Conservation (phyloP, 2,113 vertebrate species). For the Leucopsar rothschildi region DNA sequence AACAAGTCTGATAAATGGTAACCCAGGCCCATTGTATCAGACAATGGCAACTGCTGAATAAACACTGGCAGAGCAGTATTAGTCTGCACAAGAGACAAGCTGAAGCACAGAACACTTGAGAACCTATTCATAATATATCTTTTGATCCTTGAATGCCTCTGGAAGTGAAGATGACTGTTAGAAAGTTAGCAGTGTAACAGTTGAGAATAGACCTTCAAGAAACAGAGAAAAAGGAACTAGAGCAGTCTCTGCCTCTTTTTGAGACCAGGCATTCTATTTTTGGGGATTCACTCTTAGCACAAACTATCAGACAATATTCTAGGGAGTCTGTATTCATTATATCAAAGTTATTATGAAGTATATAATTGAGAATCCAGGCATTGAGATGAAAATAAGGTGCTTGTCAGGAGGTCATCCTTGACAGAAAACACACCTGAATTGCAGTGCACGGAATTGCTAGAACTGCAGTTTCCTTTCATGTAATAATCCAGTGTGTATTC, state of each 20-base stretch:
- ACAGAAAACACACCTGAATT: background rate
- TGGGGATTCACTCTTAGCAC: background rate
- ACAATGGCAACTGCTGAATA: conserved; percentile 49
- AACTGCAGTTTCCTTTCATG: conserved; percentile 4
- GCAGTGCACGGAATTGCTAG: background rate
- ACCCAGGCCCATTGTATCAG: conserved; percentile 23
- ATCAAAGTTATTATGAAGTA: background rate
- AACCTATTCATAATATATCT: background rate
- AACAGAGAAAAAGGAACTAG: background rate
- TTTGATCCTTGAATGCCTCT: background rate
- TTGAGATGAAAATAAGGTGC: background rate
- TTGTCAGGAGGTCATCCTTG: background rate
- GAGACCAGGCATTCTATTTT: background rate
- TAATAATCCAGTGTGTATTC: background rate
- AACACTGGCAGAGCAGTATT: conserved; percentile 13
- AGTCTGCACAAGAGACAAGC: background rate
- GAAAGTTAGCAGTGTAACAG: background rate
- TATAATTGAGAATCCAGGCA: background rate
- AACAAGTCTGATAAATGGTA: conserved; percentile 55
- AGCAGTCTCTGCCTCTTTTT: background rate
- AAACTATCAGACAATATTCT: background rate
- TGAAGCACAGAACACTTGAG: background rate
- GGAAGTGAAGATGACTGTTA: background rate
- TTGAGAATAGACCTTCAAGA: background rate
- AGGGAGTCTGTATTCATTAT: background rate